Base-by-base conservation (phyloP, 2,113 vertebrate genomes). In the Phylloscopus trochiloides region DNA sequence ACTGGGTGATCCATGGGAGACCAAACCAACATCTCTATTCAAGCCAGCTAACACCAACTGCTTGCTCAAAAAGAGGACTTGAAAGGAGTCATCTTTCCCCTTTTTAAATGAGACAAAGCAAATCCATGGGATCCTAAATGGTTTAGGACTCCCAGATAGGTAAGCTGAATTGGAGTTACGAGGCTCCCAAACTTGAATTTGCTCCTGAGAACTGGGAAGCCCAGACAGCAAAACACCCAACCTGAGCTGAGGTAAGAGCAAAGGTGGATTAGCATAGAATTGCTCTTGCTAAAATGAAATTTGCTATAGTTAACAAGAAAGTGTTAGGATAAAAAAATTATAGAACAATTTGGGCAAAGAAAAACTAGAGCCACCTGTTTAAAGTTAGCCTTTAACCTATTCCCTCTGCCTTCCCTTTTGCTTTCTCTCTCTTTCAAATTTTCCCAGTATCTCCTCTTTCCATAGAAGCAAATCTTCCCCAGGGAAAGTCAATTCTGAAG, bases 401-500 rank as follows among this genome's bases (percentile, higher is more conserved):
- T 82, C 95, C 68, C 88, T 97, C 85, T 90, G 89, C 89, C 92
- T 96, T 95, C 47, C 51, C 52, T 96, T 87, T 95, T 96, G 84
- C 82, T 91, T 96, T 95, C 80, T 90, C 74, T 62, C 81, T 92
- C 94, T 94, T 95, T 86, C 76, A 97, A 97, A 97, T 84, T 72
- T 92, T 95, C 90, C 68, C 91, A 90, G 78, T 97, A 85, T 97
- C 94, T 96, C 95, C 83, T 88, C 91, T 97, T 97, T 97, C 88
- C 93, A 94, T 95, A 97, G 89, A 89, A 96, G 93, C 82, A 98
- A 98, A 95, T 92, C 90, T 97, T 97, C 97, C 97, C 97, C 55
- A 58, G 97, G 95, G 96, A 98, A 96, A 96, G 86, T 94, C 95
- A 88, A 97, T 97, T 97, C 94, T 92, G 87, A 95, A 94, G 97